phyloP scores from a whole-genome alignment of 2,797 vertebrate genomes.

The Girardinus metallicus region DNA sequence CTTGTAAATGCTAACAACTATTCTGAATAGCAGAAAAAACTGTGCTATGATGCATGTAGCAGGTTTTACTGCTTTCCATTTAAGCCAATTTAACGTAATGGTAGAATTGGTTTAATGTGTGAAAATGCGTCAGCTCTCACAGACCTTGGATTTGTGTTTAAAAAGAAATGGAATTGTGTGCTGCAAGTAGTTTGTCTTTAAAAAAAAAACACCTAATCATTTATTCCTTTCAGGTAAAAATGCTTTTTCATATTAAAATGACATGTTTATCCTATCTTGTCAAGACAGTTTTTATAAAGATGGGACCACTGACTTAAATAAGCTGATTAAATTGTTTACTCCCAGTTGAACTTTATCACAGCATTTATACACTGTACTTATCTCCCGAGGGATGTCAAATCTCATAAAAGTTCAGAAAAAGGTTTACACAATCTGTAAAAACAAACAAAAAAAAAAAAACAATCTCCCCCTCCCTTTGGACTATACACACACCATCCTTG shows the following conservation, averaged over 20 bases:
- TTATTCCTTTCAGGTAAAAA: neutral
- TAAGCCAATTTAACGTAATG: neutral
- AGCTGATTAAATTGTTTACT: constrained; percentile 51
- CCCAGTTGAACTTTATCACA: constrained; percentile 37
- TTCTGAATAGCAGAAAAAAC: neutral
- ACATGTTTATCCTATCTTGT: constrained; percentile 7
- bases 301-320: constrained; percentile 30
- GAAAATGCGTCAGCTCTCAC: neutral
- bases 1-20: neutral
- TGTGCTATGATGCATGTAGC: neutral
- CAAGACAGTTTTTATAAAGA: constrained; percentile 11
- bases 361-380: constrained; percentile 11
- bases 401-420: constrained; percentile 22
- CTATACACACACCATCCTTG: constrained; percentile 1
- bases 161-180: neutral
- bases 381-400: constrained; percentile 33
- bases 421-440: constrained; percentile 17
- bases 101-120: neutral
- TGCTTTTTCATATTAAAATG: neutral
- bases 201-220: neutral
- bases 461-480: neutral
- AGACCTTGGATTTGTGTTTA: neutral
- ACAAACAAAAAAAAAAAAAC: neutral
- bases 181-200: neutral
- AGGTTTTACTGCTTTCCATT: neutral